phyloP scores from a whole-genome alignment of 2,797 vertebrate species.

The Apodemus agrarius region DNA sequence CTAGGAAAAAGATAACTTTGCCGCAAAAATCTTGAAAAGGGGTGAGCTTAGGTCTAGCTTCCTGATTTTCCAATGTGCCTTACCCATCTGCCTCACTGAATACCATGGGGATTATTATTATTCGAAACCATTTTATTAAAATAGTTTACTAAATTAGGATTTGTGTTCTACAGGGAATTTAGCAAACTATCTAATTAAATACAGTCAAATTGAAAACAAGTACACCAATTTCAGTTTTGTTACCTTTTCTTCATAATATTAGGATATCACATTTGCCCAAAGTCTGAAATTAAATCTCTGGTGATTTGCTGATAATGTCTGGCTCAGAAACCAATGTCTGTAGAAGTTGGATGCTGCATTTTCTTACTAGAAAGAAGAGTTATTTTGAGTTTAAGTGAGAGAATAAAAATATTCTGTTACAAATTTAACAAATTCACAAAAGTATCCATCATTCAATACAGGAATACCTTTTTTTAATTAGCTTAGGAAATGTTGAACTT shows the following conservation, averaged over 20 bases:
- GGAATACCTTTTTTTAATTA: not conserved
- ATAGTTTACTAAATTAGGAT: conserved; percentile 58
- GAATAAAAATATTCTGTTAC: conserved; percentile 3
- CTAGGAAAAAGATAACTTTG: not conserved
- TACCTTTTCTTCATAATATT: conserved; percentile 67
- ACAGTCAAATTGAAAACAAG: conserved; percentile 51
- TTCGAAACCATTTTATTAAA: conserved; percentile 46
- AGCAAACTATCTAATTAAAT: conserved; percentile 57
- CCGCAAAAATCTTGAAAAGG: not conserved
- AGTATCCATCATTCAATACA: not conserved
- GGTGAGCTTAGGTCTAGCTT: not conserved
- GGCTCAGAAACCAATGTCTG: conserved; percentile 46
- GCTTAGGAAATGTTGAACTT: not conserved
- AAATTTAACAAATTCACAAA: conserved; percentile 57
- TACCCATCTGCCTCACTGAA: not conserved
- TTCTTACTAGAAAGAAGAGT: conserved; percentile 73
- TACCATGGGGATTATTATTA: not conserved
- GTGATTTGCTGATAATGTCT: conserved; percentile 69
- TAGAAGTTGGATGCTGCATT: conserved; percentile 58
- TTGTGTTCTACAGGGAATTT: conserved; percentile 12
- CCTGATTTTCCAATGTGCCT: not conserved
- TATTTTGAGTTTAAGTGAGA: conserved; percentile 66
- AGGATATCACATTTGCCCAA: conserved; percentile 7
- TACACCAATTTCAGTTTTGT: conserved; percentile 69
- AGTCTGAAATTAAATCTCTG: conserved; percentile 72